Evolutionary conservation across 2,113 vertebrate genomes (phyloP), one percentile per base, ranked within the genome.

Genomic region (Seriola quinqueradiata): DNA sequence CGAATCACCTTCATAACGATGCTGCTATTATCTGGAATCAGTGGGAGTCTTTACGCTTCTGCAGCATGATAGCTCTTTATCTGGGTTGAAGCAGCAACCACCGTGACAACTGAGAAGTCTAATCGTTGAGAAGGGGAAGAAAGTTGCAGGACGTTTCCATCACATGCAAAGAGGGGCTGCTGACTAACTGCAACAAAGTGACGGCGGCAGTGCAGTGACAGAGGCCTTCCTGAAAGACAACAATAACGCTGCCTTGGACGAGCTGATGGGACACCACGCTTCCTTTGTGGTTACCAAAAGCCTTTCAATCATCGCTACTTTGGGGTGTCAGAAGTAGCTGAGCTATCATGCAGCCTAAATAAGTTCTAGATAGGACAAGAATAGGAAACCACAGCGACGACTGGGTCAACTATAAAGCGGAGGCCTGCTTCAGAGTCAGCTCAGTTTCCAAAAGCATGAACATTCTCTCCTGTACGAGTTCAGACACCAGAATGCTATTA

Each of bases 51-150:
- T 70, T 65, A 28, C 12, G 25, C 77, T 21, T 85, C 82, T 85
- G 74, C 63, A 63, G 80, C 13, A 58, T 0, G 81, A 92, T 85
- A 90, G 70, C 75, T n/a, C 52, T 87, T 90, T 92, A 94, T 93
- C 93, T 87, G 70, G 11, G 48, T 1, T 16, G 38, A 65, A 71
- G 63, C 85, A 90, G 80, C 77, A 85, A 40, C 67, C 84, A 65
- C 42, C 63, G n/a, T 92, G 89, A 85, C 90, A 90, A 64, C 64
- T 74, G 79, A 87, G 74, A 81, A 71, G 72, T 86, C 82, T 92
- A 90, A 92, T 90, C 89, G 88, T 70, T 46, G 63, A 79, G 80
- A 71, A 76, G 65, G 66, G 79, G 77, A 83, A 85, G 81, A 87
- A 60, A 9, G 36, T 59, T 36, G 83, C 75, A 84, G 69, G 85